phyloP scores from a whole-genome alignment of 2,797 vertebrate genomes.

The Linurgus olivaceus region DNA sequence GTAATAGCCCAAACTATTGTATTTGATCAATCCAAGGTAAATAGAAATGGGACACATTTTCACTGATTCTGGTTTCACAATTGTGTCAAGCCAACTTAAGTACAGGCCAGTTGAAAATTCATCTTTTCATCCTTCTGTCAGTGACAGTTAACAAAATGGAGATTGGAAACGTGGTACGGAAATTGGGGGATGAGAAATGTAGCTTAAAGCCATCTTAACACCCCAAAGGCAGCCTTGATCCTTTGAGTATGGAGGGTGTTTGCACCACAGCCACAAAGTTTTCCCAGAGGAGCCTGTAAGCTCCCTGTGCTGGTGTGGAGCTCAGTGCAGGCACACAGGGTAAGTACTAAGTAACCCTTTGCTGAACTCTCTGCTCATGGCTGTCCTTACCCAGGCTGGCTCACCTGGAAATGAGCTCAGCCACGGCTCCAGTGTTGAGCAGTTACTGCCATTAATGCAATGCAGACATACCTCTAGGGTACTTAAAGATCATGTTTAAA shows the following conservation, averaged over 20 bases:
- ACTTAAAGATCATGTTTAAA: not conserved
- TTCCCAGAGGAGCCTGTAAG: not conserved
- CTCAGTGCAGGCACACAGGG: not conserved
- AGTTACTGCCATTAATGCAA: not conserved
- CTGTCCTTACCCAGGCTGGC: not conserved
- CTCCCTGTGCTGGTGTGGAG: fast-evolving
- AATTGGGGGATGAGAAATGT: not conserved
- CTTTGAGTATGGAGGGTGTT: not conserved
- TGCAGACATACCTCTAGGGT: not conserved
- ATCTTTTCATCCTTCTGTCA: not conserved
- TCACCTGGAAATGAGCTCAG: not conserved
- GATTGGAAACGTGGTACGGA: fast-evolving
- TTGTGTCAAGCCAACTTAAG: not conserved
- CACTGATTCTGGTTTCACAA: not conserved
- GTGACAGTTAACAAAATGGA: not conserved
- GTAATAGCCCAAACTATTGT: not conserved
- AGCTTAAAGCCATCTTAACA: not conserved
- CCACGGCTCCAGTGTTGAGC: not conserved
- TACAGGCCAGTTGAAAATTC: not conserved
- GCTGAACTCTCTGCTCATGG: not conserved
- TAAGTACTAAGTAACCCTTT: not conserved
- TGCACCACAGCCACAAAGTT: not conserved
- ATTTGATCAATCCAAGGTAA: not conserved
- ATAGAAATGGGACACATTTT: not conserved
- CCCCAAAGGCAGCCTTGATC: not conserved